These are phyloP conservation scores for Gryon sp. DNA, from an alignment of 1,140 invertebrate species.

Conservation along the genomic window DNA sequence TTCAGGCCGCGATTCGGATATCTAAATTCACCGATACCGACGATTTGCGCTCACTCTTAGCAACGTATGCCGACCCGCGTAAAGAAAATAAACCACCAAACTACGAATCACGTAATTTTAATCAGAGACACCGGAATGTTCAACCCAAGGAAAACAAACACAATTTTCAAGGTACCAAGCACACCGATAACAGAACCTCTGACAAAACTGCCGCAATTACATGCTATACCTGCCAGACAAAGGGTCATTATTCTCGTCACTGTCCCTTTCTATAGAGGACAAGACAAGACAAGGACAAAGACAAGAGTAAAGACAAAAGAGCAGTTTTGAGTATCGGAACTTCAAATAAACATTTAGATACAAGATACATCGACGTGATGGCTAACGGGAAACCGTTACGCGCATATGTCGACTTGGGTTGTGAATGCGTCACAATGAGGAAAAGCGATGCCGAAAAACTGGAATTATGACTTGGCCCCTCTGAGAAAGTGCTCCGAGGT, in stretches of 20 bases:
- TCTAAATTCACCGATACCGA: neutral
- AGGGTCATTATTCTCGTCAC: neutral
- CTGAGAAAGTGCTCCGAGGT: neutral
- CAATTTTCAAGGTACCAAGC: too few relatives aligned
- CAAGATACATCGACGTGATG: neutral
- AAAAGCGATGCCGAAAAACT: neutral
- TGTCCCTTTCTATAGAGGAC: too few relatives aligned
- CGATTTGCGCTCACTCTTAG: neutral
- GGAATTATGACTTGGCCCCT: neutral
- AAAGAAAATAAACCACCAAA: too few relatives aligned
- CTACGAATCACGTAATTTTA: too few relatives aligned
- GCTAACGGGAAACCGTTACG: neutral
- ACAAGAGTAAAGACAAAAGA: neutral
- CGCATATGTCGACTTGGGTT: constrained; percentile 1
- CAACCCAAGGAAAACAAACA: too few relatives aligned
- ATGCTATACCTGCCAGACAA: neutral
- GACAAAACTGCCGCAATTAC: too few relatives aligned
- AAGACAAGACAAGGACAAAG: too few relatives aligned
- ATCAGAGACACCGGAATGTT: too few relatives aligned
- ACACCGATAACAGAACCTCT: too few relatives aligned
- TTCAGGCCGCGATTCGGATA: neutral
- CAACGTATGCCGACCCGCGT: neutral
- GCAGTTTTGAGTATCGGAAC: too few relatives aligned
- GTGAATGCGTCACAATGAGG: neutral
- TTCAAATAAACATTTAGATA: neutral